Evolutionary conservation across 2,888 invertebrate genomes (phyloP).

Genomic region (Gryllus longicercus): DNA sequence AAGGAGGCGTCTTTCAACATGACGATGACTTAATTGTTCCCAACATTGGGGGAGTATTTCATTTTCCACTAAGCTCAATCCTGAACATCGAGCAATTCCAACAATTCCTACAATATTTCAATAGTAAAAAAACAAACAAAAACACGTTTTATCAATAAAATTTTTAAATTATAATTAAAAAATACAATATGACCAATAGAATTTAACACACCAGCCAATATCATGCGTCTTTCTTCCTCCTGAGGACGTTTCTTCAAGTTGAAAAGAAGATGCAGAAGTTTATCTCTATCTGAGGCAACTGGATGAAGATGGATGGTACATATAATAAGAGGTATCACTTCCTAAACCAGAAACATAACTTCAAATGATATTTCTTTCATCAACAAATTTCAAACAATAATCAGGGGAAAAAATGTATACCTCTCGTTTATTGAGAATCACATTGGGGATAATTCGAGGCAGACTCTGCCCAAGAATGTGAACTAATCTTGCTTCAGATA

Average conservation of each 20-base stretch:
- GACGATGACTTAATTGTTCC: slow-evolving; percentile 67
- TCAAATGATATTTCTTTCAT: no score
- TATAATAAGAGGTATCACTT: slow-evolving; percentile 63
- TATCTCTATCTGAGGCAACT: slow-evolving; percentile 57
- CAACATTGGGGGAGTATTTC: slow-evolving; percentile 69
- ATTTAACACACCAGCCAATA: slow-evolving; percentile 51
- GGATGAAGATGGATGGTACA: slow-evolving; percentile 60
- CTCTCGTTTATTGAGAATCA: slow-evolving; percentile 64
- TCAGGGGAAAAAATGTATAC: slow-evolving; percentile 40
- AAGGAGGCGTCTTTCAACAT: slow-evolving; percentile 61
- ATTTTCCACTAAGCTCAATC: slow-evolving; percentile 56
- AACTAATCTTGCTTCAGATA: slow-evolving; percentile 31
- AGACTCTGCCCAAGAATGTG: slow-evolving; percentile 47
- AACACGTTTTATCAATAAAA: background rate
- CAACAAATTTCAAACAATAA: background rate
- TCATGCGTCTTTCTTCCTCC: slow-evolving; percentile 59
- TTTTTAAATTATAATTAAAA: background rate
- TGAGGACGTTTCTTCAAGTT: slow-evolving; percentile 69
- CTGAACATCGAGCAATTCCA: slow-evolving; percentile 50
- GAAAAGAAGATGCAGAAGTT: slow-evolving; percentile 62
- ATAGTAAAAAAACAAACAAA: background rate
- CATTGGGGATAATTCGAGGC: slow-evolving; percentile 63
- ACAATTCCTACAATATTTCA: slow-evolving; percentile 46
- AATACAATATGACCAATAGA: background rate
- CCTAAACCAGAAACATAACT: slow-evolving; percentile 45